Evolutionary conservation across 2,888 invertebrate species (phyloP), one percentile per base, ranked within the genome.

Genomic region (Cistogaster globosa): DNA sequence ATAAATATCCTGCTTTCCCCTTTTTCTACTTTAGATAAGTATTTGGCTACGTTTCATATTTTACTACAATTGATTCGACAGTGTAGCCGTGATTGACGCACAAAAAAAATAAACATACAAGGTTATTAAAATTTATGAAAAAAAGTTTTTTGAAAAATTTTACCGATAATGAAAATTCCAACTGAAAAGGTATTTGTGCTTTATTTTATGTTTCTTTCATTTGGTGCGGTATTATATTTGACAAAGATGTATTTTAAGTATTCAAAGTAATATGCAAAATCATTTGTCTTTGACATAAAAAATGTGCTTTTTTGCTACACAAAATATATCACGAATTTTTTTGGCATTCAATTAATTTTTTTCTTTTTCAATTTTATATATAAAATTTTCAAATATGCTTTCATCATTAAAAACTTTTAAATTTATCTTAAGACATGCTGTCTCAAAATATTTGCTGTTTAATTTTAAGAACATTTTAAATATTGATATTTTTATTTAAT

Each of bases 241-340:
- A n/a, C n/a, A n/a, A n/a, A n/a, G n/a, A n/a, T n/a, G n/a, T n/a
- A n/a, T n/a, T n/a, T n/a, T n/a, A n/a, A n/a, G n/a, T n/a, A n/a
- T 26, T 18, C n/a, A 51, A n/a, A 51, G 51, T 51, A 51, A 51
- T 51, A 12, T 45, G 20, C 32, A 67, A 63, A 48, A 53, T 14
- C 1, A 65, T 67, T 53, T 72, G 76, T 58, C 82, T 77, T 83
- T 83, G 76, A 72, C 78, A 69, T 45, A 78, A 20, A 71, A 62
- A 69, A 63, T n/a, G n/a, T 32, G 26, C n/a, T 53, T 18, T 38
- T 68, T 32, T 68, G 12, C 7, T 51, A n/a, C 16, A 6, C 32
- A 32, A 32, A 45, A 67, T 32, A 16, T 16, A 22, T 22, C 12
- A 32, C 42, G 14, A 55, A 57, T 45, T 55, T 45, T 55, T 69